These are phyloP conservation scores for Amphipoea lucens DNA, from an alignment of 2,888 invertebrate genomes.

Conservation along the genomic window DNA sequence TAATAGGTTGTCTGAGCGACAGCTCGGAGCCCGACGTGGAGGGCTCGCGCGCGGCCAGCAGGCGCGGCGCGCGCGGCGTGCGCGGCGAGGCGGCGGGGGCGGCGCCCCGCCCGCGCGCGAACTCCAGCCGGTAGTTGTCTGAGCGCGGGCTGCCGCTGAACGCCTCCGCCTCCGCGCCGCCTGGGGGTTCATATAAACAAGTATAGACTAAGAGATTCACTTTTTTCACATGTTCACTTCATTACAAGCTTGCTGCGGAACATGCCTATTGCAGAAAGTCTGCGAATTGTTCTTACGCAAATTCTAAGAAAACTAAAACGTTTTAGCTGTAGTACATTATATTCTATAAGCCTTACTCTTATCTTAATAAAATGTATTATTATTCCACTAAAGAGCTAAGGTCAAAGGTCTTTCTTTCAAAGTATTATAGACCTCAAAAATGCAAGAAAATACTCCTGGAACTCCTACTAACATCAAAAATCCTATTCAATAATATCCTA, in stretches of 20 bases:
- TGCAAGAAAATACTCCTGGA: not conserved
- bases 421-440: not conserved
- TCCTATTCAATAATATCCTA: not conserved
- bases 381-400: not conserved
- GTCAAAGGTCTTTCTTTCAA: not conserved
- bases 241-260: not conserved
- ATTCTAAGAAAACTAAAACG: too few relatives aligned
- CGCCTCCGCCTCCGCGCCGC: constrained; percentile 78
- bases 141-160: constrained; percentile 87
- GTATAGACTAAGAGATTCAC: not conserved
- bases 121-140: constrained; percentile 93
- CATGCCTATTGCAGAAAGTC: not conserved
- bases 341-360: not conserved
- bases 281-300: too few relatives aligned
- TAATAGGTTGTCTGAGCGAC: constrained; percentile 83
- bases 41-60: constrained; percentile 80
- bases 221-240: not conserved
- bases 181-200: not conserved
- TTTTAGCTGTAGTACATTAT: not conserved
- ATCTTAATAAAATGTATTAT: not conserved
- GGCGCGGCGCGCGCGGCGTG: constrained; percentile 84
- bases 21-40: constrained; percentile 86
- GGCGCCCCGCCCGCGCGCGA: constrained; percentile 92
- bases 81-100: constrained; percentile 82
- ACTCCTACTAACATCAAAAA: too few relatives aligned